A percentile compares a stretch with the other conserved stretches of the same genome.
Evolutionary conservation across 1,140 invertebrate species (phyloP).

Genomic region (Leguminivora glycinivorella): DNA sequence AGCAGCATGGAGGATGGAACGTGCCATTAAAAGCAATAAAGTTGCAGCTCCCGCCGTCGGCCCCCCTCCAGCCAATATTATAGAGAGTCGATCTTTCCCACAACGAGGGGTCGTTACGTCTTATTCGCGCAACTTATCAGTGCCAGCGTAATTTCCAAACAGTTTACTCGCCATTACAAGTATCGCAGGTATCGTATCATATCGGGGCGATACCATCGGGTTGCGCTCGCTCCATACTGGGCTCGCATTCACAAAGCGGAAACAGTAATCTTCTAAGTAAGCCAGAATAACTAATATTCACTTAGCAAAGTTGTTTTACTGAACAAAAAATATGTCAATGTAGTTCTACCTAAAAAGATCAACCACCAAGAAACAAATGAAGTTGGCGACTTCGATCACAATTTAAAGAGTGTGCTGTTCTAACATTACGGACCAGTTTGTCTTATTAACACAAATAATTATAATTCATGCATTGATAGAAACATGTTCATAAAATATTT

Average conservation of each 20-base stretch:
- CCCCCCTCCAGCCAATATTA: background rate
- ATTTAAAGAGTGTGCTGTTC: too few species aligned
- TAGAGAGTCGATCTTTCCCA: background rate
- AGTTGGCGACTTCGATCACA: too few species aligned
- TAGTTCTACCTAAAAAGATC: too few species aligned
- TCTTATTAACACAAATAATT: too few species aligned
- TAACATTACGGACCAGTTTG: too few species aligned
- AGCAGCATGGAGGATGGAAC: background rate
- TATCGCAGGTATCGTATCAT: slow-evolving; percentile 10
- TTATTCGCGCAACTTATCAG: slow-evolving; percentile 17
- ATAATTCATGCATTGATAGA: too few species aligned
- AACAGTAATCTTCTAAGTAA: background rate
- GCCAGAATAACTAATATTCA: background rate
- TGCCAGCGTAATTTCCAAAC: slow-evolving; percentile 23
- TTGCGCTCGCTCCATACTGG: background rate
- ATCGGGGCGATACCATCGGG: slow-evolving; percentile 11
- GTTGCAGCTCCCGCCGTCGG: background rate
- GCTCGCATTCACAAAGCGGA: background rate
- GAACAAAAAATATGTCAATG: too few species aligned
- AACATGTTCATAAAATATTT: too few species aligned
- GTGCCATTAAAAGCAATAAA: slow-evolving; percentile 3
- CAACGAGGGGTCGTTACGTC: slow-evolving; percentile 10
- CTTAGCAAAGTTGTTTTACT: background rate
- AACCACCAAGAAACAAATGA: too few species aligned
- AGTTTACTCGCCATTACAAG: slow-evolving; percentile 23